A percentile compares a stretch with the other conserved stretches of the same genome.
Conservation (phyloP, 1,140 invertebrate species). For the Ctenoplectra terminalis region DNA sequence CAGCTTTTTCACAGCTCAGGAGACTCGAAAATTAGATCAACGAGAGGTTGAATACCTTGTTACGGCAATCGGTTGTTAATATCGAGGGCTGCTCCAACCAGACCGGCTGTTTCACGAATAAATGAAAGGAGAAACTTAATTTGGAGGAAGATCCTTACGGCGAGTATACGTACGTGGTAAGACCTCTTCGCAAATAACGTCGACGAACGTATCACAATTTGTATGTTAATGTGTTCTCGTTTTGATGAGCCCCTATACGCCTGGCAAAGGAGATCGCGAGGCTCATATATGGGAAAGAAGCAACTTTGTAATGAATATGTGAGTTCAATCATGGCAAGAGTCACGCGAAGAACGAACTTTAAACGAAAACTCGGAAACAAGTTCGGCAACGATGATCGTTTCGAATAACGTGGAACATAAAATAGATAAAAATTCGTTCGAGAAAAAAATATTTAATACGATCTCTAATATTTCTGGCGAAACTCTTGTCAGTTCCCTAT, state of each 20-base stretch:
- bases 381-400: no score
- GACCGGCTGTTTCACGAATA: neutral
- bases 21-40: conserved; percentile 34
- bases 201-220: conserved; percentile 24
- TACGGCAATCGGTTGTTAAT: conserved; percentile 37
- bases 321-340: neutral
- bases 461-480: neutral
- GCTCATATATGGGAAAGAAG: neutral
- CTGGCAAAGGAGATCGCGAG: neutral
- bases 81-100: neutral
- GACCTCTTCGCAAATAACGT: neutral
- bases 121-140: conserved; percentile 1
- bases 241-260: neutral
- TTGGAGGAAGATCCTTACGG: neutral
- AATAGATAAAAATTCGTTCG: neutral
- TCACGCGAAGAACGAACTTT: no score
- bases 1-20: conserved; percentile 6
- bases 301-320: conserved; percentile 7
- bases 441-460: neutral
- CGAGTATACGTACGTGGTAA: no score
- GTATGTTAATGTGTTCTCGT: conserved; percentile 22
- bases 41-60: conserved; percentile 28
- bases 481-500: neutral
- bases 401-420: no score
- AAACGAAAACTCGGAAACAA: neutral